Evolutionary conservation across 2,113 vertebrate species (phyloP).

Genomic region (Accipiter virgatus): DNA sequence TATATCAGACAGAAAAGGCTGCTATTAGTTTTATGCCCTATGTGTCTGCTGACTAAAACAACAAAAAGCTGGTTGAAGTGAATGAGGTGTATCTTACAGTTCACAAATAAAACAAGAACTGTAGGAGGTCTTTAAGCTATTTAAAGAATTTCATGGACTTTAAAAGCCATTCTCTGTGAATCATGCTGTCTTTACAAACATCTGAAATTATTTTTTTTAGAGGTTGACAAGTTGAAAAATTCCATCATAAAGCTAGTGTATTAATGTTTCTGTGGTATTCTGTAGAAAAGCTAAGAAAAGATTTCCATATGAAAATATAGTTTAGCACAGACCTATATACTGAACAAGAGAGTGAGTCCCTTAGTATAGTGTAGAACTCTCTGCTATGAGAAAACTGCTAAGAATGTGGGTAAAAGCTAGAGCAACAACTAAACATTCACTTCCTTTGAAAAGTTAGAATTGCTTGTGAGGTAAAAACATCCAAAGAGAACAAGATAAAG

Average conservation of each 20-base stretch:
- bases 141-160: constrained; percentile 47
- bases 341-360: not conserved
- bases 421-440: not conserved
- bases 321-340: not conserved
- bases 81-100: not conserved
- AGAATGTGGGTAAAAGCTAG: not conserved
- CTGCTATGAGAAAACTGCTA: not conserved
- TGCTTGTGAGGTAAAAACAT: not conserved
- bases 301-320: not conserved
- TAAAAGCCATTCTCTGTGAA: constrained; percentile 24
- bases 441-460: not conserved
- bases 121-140: constrained; percentile 35
- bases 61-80: constrained; percentile 5
- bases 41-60: constrained; percentile 6
- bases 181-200: constrained; percentile 4
- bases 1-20: not conserved
- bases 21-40: not conserved
- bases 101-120: constrained; percentile 45
- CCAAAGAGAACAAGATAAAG: not conserved
- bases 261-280: not conserved
- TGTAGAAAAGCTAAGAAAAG: not conserved
- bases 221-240: constrained; percentile 28
- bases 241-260: not conserved
- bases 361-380: not conserved
- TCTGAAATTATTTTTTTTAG: constrained; percentile 15